Evolutionary conservation across 2,797 vertebrate species (phyloP).

Genomic region (Leptoclinus maculatus): DNA sequence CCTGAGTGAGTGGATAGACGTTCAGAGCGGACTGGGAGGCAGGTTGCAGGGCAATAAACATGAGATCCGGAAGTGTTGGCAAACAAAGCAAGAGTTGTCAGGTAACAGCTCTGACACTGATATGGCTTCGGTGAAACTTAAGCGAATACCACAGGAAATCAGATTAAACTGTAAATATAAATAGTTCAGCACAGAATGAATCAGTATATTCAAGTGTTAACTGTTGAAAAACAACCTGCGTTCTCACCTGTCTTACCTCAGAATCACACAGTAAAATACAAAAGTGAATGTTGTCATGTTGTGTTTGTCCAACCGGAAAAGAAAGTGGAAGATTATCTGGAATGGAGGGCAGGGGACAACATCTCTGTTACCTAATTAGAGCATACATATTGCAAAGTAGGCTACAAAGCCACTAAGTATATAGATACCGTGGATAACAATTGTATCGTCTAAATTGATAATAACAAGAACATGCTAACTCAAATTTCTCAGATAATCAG

Average conservation of each 20-base stretch:
- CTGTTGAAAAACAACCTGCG: background rate
- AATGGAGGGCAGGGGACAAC: constrained; percentile 26
- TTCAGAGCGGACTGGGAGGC: constrained; percentile 25
- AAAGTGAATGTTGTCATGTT: constrained; percentile 35
- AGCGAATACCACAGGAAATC: constrained; percentile 34
- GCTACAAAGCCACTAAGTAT: constrained; percentile 25
- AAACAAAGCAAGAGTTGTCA: constrained; percentile 45
- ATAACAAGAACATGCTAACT: background rate
- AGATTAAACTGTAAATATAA: constrained; percentile 42
- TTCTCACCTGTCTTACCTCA: constrained; percentile 23
- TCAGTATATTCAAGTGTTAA: background rate
- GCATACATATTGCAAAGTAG: constrained; percentile 29
- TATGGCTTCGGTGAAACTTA: constrained; percentile 44
- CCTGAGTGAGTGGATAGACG: constrained; percentile 13
- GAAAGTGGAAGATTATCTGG: constrained; percentile 26
- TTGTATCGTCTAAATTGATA: too few species aligned
- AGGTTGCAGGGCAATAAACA: constrained; percentile 47
- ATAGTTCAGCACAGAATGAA: constrained; percentile 16
- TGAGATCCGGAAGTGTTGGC: constrained; percentile 35
- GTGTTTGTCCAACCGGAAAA: constrained; percentile 39
- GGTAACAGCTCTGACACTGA: constrained; percentile 46
- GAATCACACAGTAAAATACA: constrained; percentile 4
- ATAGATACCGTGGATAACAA: too few species aligned
- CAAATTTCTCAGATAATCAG: background rate
- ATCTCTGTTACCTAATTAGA: constrained; percentile 43